Base-by-base conservation (phyloP, 1,140 invertebrate species). In the Mactra quadrangularis region DNA sequence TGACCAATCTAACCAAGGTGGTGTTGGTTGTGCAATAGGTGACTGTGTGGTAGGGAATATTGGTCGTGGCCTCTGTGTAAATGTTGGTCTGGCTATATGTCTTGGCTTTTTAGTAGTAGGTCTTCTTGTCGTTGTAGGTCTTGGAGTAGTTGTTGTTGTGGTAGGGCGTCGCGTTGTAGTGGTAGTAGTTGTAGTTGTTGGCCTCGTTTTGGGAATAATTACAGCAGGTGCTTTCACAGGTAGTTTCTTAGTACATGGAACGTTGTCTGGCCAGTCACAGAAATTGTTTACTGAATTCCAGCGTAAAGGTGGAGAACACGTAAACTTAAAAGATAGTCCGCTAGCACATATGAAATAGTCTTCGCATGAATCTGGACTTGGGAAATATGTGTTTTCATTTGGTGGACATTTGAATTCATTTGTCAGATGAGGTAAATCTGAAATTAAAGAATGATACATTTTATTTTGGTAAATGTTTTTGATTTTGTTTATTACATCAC, bases 181-280 rank as follows among this genome's bases (percentile, higher is more conserved):
- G 11, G 29, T 47, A 13, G 41, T 55, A 7, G 19, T 45, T 55
- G 31, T 33, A 7, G 66, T 47, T 22, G 59, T 7, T 47, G 71
- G 52, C 11, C 9, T 57, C 19, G 1, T 27, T 27, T 19, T 41
- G n/a, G 17, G 45, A 9, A 57, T 57, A 62, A 41, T 19, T 9
- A 22, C 38, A 15, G 66, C 77, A 1, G 64, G 64, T 31, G 25
- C 25, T 13, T 45, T 57, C 22, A 38, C 47, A 13, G 45, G 35
- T 25, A 35, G 33, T 31, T 35, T 55, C 25, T 47, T 71, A 15
- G 45, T 27, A 53, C 79, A 82, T 50, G 25, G 17, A 1, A 72
- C 70, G 38, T 82, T 74, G 38, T 74, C 70, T 11, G 79, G 79
- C 79, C 79, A 82, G 38, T 82, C 79, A 41, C 79, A 82, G 59